Base-by-base conservation (phyloP, 2,113 vertebrate species). In the Athene cunicularia region DNA sequence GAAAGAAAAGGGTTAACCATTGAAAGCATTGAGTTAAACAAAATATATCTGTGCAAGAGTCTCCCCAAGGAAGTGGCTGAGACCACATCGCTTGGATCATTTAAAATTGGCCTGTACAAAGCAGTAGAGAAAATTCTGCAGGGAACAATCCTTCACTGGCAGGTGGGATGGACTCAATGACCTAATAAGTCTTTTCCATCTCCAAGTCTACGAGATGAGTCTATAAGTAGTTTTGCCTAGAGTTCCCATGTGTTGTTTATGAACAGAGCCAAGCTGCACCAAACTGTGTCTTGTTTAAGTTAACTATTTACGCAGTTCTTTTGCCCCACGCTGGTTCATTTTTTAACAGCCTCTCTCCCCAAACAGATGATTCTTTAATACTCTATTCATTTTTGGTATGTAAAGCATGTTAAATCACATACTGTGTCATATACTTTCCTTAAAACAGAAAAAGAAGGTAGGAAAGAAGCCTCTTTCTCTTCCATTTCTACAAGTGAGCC, bases 131-230 rank as follows among this genome's bases (percentile, higher is more conserved):
- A 43, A 91, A 97, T 85, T 86, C 96, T 86, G 59, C 74, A 22
- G 95, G 95, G 95, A 97, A 80, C 96, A 91, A 97, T 96, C 91
- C 86, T 80, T 97, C 94, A 88, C 91, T 95, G 89, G 93, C 96
- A 96, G 90, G 92, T 96, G 94, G 88, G 85, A 88, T 91, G 82
- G 75, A 92, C 88, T 96, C 92, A 68, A 66, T 91, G 95, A 95
- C 80, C 83, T 96, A 83, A 60, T 96, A 90, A 60, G 80, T 58
- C 92, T 95, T 96, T 96, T 92, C 92, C 88, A 92, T 32, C 49
- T 43, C 73, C 71, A 63, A 83, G 75, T 80, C 87, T 52, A 62
- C 3, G 19, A 86, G 93, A 96, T 84, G 88, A 94, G 86, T 41
- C 92, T 85, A 12, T 94, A 96, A 95, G 80, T 86, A 86, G 70